A percentile compares a stretch with the other conserved stretches of the same genome.
Conservation (phyloP, 2,113 vertebrate genomes). For the Paraplagusia blochii region DNA sequence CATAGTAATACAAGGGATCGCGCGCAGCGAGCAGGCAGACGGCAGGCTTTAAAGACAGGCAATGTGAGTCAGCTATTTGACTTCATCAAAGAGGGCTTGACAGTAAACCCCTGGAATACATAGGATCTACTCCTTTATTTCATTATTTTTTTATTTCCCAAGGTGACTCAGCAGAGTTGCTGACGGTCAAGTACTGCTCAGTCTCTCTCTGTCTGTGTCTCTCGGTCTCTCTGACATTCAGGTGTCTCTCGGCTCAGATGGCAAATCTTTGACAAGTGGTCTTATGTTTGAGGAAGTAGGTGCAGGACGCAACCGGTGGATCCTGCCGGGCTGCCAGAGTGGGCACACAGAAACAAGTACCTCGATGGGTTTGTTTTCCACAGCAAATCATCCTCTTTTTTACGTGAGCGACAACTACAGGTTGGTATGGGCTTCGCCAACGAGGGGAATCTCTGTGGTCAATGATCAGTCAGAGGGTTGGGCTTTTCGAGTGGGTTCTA, state of each 20-base stretch:
- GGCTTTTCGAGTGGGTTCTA: too few relatives aligned
- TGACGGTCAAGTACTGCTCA: constrained; percentile 63
- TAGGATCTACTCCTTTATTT: constrained; percentile 67
- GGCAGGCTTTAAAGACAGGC: constrained; percentile 55
- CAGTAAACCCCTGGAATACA: constrained; percentile 71
- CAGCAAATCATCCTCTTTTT: constrained; percentile 32
- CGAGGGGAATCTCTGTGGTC: constrained; percentile 17
- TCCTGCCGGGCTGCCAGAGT: constrained; percentile 12
- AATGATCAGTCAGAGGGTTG: constrained; percentile 30
- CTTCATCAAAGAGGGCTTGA: constrained; percentile 73
- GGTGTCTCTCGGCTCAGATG: constrained; percentile 63
- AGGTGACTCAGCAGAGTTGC: constrained; percentile 61
- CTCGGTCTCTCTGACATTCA: constrained; percentile 56
- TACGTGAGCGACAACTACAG: constrained; percentile 23
- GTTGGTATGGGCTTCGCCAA: constrained; percentile 13
- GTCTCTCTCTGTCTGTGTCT: too few relatives aligned
- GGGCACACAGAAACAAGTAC: neutral
- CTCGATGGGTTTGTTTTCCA: constrained; percentile 18
- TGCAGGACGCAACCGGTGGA: constrained; percentile 21
- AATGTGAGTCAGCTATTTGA: constrained; percentile 69
- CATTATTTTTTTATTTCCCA: constrained; percentile 72
- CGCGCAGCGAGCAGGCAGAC: constrained; percentile 34
- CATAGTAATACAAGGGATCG: constrained; percentile 41
- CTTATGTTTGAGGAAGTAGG: constrained; percentile 55
- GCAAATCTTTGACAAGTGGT: constrained; percentile 66